These are phyloP conservation scores for Lasioglossum calceatum DNA, from an alignment of 2,888 invertebrate genomes.

Conservation along the genomic window DNA sequence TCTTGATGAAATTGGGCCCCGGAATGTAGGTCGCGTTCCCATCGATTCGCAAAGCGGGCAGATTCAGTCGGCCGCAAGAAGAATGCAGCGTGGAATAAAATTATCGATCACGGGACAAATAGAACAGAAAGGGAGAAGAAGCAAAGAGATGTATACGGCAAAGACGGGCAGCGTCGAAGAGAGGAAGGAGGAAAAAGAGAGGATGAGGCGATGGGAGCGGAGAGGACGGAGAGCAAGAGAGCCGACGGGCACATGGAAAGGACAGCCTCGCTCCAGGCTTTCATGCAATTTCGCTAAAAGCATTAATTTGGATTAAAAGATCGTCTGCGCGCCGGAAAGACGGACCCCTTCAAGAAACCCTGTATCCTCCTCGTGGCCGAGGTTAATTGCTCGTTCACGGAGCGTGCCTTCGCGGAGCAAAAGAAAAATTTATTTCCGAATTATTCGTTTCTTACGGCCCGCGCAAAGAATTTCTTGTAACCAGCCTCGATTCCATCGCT, in stretches of 20 bases:
- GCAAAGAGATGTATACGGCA: slow-evolving; percentile 27
- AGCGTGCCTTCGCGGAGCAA: slow-evolving; percentile 55
- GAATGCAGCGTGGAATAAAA: slow-evolving; percentile 38
- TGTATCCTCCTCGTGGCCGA: slow-evolving; percentile 49
- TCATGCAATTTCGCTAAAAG: slow-evolving; percentile 81
- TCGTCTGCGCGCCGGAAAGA: slow-evolving; percentile 74
- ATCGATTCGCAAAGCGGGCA: slow-evolving; percentile 24
- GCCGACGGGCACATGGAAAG: slow-evolving; percentile 63
- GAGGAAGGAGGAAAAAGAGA: neutral
- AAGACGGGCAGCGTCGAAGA: slow-evolving; percentile 5
- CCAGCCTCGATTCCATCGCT: neutral
- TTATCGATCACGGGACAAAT: slow-evolving; percentile 63
- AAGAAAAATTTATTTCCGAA: slow-evolving; percentile 59
- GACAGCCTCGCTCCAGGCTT: slow-evolving; percentile 74
- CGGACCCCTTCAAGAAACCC: slow-evolving; percentile 63
- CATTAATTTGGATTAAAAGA: slow-evolving; percentile 83
- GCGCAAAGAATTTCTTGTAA: slow-evolving; percentile 10
- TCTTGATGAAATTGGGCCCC: slow-evolving; percentile 29
- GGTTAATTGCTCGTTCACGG: slow-evolving; percentile 75
- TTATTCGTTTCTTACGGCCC: slow-evolving; percentile 27
- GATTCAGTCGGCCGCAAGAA: slow-evolving; percentile 23
- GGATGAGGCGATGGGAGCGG: neutral
- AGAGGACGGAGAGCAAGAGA: slow-evolving; percentile 1
- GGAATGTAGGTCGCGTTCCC: slow-evolving; percentile 33
- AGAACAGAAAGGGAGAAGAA: slow-evolving; percentile 26